Evolutionary conservation across 2,113 vertebrate species (phyloP).

Genomic region (Sinosuthora webbiana): DNA sequence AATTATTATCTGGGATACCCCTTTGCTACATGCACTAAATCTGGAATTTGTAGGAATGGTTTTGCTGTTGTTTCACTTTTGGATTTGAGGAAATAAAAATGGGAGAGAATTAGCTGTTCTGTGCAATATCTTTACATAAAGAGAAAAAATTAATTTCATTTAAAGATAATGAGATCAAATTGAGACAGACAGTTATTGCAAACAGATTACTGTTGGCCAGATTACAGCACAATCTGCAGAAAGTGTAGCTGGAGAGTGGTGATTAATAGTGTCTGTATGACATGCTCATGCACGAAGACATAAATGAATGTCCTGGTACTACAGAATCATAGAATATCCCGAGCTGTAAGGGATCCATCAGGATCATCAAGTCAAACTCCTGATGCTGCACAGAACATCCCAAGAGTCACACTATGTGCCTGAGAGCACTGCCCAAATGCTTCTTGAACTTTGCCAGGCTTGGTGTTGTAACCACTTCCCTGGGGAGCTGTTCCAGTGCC

Average conservation of each 20-base stretch:
- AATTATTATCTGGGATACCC: not conserved
- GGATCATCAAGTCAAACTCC: fast-evolving
- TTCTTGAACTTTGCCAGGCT: not conserved
- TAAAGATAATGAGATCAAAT: not conserved
- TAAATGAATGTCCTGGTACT: not conserved
- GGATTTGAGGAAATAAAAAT: not conserved
- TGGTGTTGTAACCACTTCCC: not conserved
- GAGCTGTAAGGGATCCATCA: not conserved
- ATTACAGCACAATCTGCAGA: not conserved
- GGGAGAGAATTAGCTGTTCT: not conserved
- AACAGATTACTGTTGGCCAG: not conserved
- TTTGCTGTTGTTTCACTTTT: not conserved
- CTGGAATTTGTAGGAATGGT: not conserved
- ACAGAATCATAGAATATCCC: not conserved
- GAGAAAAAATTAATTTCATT: not conserved
- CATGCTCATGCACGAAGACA: not conserved
- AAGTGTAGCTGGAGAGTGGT: not conserved
- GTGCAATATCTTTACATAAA: not conserved
- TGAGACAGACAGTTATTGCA: not conserved
- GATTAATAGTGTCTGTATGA: not conserved
- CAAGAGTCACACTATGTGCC: not conserved
- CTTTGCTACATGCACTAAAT: not conserved
- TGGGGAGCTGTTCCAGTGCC: not conserved
- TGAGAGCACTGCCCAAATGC: not conserved
- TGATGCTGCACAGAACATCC: not conserved